Conservation (phyloP, 2,888 invertebrate genomes). For the Trichacis sp. region DNA sequence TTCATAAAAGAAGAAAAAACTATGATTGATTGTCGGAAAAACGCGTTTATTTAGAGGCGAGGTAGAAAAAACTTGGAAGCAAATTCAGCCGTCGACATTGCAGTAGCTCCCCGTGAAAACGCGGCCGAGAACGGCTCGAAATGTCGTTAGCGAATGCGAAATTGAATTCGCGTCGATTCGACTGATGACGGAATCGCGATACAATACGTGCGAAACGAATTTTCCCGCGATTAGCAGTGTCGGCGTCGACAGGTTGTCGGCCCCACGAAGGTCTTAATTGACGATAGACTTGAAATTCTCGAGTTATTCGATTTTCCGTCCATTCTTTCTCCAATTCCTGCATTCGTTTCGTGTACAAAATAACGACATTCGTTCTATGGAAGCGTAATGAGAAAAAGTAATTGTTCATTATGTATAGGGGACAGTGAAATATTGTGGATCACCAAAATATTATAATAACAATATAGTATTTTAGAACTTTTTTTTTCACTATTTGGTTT, state of each 20-base stretch:
- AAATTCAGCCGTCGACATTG: conserved; percentile 7
- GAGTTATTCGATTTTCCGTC: not conserved
- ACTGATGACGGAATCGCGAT: conserved; percentile 17
- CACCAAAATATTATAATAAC: no score
- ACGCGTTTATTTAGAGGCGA: no score
- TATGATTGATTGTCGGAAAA: no score
- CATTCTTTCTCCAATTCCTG: no score
- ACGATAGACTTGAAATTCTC: not conserved
- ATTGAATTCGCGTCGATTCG: conserved; percentile 30
- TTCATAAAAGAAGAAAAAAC: no score
- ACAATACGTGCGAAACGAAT: conserved; percentile 32
- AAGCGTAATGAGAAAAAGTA: no score
- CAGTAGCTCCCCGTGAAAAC: not conserved
- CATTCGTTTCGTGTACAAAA: no score
- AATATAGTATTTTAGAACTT: no score
- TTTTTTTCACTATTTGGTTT: no score
- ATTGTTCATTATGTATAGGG: no score
- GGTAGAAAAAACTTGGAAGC: not conserved
- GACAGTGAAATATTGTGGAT: no score
- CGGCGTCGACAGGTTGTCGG: conserved; percentile 11
- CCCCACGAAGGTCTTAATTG: conserved; percentile 20
- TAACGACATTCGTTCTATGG: no score
- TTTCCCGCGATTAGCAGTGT: conserved; percentile 29
- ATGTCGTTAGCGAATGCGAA: conserved; percentile 20
- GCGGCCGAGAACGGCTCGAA: not conserved